phyloP scores from a whole-genome alignment of 2,888 invertebrate species.

The Xylocampa areola region DNA sequence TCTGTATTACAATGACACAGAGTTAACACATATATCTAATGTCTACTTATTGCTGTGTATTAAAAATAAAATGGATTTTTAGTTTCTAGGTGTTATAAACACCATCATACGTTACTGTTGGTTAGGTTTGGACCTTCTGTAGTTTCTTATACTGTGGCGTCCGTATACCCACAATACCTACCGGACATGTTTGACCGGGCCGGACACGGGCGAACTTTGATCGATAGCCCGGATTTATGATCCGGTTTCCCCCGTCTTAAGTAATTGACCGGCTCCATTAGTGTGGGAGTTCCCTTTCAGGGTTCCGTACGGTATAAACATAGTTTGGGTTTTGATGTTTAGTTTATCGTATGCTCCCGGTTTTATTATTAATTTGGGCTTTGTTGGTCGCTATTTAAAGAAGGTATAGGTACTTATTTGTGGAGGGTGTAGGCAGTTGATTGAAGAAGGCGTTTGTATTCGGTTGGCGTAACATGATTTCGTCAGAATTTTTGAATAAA shows the following conservation, averaged over 20 bases:
- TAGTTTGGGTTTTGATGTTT: constrained; percentile 62
- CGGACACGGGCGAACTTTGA: constrained; percentile 82
- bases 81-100: no score
- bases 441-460: constrained; percentile 1
- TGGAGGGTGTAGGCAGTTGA: constrained; percentile 1
- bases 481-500: no score
- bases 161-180: constrained; percentile 45
- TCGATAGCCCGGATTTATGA: constrained; percentile 87
- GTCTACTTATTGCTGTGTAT: no score
- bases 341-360: constrained; percentile 47
- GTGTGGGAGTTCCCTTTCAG: constrained; percentile 65
- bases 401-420: constrained; percentile 7
- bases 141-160: background rate
- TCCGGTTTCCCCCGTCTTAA: constrained; percentile 85
- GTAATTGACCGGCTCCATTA: constrained; percentile 88
- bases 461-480: background rate
- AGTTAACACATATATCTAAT: no score
- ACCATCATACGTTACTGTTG: no score
- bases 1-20: no score
- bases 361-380: constrained; percentile 60
- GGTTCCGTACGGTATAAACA: constrained; percentile 59
- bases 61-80: no score
- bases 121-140: constrained; percentile 1
- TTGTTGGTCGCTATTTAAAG: constrained; percentile 46
- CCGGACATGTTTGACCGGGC: constrained; percentile 63